Percentiles rank a stretch among this genome's conserved stretches.
These are phyloP conservation scores for Diglossa cyanea DNA, from an alignment of 2,797 vertebrate genomes.

Conservation along the genomic window DNA sequence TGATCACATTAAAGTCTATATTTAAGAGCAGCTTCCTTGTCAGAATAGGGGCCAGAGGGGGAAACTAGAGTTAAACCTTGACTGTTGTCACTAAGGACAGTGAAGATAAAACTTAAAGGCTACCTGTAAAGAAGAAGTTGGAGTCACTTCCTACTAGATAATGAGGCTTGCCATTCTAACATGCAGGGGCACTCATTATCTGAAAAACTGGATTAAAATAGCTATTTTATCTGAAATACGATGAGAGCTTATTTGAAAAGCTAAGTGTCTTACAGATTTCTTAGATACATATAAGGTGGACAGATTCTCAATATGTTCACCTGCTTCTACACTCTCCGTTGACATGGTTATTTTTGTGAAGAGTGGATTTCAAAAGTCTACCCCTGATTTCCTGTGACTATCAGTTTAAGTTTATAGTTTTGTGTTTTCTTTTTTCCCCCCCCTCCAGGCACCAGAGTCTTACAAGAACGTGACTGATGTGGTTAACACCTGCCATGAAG, in stretches of 20 bases:
- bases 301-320: not conserved
- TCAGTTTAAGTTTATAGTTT: not conserved
- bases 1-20: not conserved
- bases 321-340: not conserved
- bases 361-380: not conserved
- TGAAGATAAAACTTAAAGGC: not conserved
- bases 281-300: not conserved
- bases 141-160: not conserved
- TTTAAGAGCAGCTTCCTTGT: not conserved
- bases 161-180: not conserved
- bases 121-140: not conserved
- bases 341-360: not conserved
- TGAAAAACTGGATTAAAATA: not conserved
- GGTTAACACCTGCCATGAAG: slow-evolving; percentile 94
- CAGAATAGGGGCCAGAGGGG: not conserved
- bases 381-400: not conserved
- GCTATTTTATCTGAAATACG: not conserved
- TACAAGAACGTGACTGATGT: slow-evolving; percentile 98
- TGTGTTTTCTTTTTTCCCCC: rapidly evolving
- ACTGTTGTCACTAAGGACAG: not conserved
- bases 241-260: not conserved
- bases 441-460: slow-evolving; percentile 90
- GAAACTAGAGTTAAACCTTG: not conserved
- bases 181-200: not conserved
- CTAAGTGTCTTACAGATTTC: not conserved